Evolutionary conservation across 2,888 invertebrate species (phyloP).

Genomic region (Plagodis pulveraria): DNA sequence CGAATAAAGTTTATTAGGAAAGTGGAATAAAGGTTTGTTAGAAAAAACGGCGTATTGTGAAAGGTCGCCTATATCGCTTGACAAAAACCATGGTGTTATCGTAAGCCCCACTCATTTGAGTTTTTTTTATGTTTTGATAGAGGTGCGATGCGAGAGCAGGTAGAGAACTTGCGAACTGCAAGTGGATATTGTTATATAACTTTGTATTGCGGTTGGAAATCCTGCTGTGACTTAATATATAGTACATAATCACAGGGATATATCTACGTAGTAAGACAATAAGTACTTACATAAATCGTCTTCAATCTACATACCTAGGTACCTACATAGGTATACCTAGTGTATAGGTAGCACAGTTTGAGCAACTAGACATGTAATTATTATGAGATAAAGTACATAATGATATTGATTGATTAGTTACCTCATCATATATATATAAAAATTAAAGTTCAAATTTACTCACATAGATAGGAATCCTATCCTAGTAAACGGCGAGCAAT

Average conservation of each 20-base stretch:
- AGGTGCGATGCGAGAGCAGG: conserved; percentile 69
- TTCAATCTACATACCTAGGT: too few species aligned
- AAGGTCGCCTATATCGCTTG: conserved; percentile 78
- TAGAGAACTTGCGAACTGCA: conserved; percentile 74
- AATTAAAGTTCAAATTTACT: too few species aligned
- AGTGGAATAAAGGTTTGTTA: conserved; percentile 75
- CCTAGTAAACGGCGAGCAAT: too few species aligned
- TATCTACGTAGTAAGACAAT: background rate
- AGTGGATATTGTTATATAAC: conserved; percentile 20
- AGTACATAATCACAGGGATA: background rate
- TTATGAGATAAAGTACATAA: background rate
- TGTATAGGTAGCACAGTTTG: background rate
- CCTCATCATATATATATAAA: too few species aligned
- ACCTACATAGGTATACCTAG: too few species aligned
- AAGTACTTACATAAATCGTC: background rate
- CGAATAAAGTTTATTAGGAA: conserved; percentile 82
- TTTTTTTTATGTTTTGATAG: conserved; percentile 77
- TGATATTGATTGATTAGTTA: too few species aligned
- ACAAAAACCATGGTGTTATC: conserved; percentile 74
- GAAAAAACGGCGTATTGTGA: conserved; percentile 74
- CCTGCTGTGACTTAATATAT: background rate
- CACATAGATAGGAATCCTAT: too few species aligned
- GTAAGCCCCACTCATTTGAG: conserved; percentile 73
- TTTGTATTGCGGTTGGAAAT: conserved; percentile 6
- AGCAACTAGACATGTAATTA: background rate